Evolutionary conservation across 2,797 vertebrate species (phyloP), one percentile per base, ranked within the genome.

Genomic region (Taeniopygia guttata): DNA sequence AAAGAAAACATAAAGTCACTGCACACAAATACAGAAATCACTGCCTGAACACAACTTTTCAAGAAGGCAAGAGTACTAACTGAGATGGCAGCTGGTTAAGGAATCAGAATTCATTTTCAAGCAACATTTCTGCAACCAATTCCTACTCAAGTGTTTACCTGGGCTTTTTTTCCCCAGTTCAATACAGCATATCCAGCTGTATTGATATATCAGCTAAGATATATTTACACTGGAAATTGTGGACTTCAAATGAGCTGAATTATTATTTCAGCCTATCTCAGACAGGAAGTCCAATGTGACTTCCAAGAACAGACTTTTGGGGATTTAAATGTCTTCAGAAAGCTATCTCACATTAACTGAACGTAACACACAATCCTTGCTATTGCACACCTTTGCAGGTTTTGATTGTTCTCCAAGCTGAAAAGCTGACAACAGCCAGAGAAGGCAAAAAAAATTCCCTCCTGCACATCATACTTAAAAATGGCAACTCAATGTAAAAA

Each of bases 281-380:
- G 7, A 51, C 11, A 38, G 17, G 25, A 36, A 80, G 27, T 19
- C 73, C 22, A 38, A 51, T 13, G 0, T 29, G 40, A 64, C 48
- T 7, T 7, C 27, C 20, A 48, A 22, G 30, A 84, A 48, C 1
- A 26, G 45, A 3, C 0, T 54, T 74, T 21, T 19, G 2, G 20
- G 23, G 43, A 42, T 38, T 49, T 45, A 11, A 59, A 14, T 1
- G 18, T 13, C 70, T 73, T 58, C 66, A 68, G 27, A 91, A 84
- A 66, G 21, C 17, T 29, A 14, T 18, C 27, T 29, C 16, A 2
- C 10, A 22, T 9, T 16, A 78, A 51, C 3, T 62, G 64, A 84
- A 62, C 1, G 6, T 23, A 84, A 72, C 21, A 17, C 2, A 20
- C 1, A 0, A 8, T 45, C 22, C 21, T 52, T 14, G 26, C 60